phyloP scores from a whole-genome alignment of 1,140 invertebrate species.

The Sinonovacula constricta region DNA sequence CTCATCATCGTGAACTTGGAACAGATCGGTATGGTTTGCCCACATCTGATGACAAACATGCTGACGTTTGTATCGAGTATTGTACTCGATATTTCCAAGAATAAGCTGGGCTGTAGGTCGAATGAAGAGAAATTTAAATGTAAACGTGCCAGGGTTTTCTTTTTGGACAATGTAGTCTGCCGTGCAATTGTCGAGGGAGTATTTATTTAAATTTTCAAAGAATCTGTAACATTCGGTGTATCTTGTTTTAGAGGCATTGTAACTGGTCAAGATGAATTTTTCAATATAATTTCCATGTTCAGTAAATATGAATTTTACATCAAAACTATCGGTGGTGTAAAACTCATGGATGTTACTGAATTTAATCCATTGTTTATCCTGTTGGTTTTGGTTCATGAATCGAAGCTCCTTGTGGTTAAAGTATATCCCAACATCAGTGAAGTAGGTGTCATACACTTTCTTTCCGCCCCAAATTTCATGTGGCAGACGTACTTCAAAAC shows the following conservation, averaged over 20 bases:
- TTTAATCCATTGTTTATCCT: slow-evolving; percentile 32
- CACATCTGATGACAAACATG: slow-evolving; percentile 26
- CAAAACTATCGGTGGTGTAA: slow-evolving; percentile 5
- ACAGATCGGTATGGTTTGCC: slow-evolving; percentile 19
- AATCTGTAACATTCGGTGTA: slow-evolving; percentile 41
- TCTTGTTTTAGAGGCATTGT: slow-evolving; percentile 15
- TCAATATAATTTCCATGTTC: background rate
- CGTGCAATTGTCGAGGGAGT: slow-evolving; percentile 13
- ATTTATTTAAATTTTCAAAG: too few relatives aligned
- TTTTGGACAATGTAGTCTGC: slow-evolving; percentile 6
- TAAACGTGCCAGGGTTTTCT: slow-evolving; percentile 12
- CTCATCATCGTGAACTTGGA: background rate
- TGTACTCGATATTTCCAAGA: slow-evolving; percentile 51
- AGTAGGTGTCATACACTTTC: slow-evolving; percentile 43
- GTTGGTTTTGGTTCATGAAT: background rate
- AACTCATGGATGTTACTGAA: slow-evolving; percentile 37
- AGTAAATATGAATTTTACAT: slow-evolving; percentile 28
- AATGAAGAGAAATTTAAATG: slow-evolving; percentile 31
- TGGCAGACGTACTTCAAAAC: slow-evolving; percentile 41
- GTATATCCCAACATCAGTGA: slow-evolving; percentile 53
- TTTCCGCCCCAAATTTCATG: slow-evolving; percentile 41
- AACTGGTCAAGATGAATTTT: slow-evolving; percentile 29
- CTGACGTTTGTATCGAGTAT: slow-evolving; percentile 31
- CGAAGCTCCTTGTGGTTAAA: slow-evolving; percentile 23
- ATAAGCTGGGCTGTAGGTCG: slow-evolving; percentile 37